Conservation (phyloP, 2,888 invertebrate species). For the Cataglyphis cursor region DNA sequence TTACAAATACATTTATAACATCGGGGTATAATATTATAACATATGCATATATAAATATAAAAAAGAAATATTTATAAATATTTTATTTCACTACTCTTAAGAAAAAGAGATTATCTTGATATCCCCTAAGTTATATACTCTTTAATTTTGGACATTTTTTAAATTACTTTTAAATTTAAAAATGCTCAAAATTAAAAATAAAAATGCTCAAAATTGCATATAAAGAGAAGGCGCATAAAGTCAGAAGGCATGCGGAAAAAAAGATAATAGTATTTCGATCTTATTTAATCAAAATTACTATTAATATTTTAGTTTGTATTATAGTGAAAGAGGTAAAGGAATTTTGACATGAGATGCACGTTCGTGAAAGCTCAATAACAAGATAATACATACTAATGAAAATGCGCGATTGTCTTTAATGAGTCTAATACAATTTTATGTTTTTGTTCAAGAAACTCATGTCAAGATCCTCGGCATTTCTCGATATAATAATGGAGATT, state of each 20-base stretch:
- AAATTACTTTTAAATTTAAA: neutral
- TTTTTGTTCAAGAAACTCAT: conserved; percentile 18
- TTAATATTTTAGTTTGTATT: neutral
- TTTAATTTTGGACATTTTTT: no score
- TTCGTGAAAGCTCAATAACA: neutral
- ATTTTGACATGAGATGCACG: conserved; percentile 11
- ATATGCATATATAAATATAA: neutral
- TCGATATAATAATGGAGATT: neutral
- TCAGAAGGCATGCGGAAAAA: conserved; percentile 60
- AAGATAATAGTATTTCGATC: conserved; percentile 19
- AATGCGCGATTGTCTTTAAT: neutral
- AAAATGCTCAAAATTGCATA: neutral
- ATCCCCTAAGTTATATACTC: neutral
- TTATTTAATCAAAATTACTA: no score
- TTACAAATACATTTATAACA: conserved; percentile 1
- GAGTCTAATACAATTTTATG: neutral
- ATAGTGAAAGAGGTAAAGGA: neutral
- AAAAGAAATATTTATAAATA: neutral
- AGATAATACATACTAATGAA: neutral
- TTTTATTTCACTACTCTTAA: neutral
- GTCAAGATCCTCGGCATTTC: conserved; percentile 1
- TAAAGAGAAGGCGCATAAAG: conserved; percentile 31
- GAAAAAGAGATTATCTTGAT: neutral
- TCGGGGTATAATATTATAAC: neutral
- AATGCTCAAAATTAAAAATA: neutral